Percentiles rank a stretch among this genome's conserved stretches.
Conservation (phyloP, 2,888 invertebrate genomes). For the Neoscelio sp. region DNA sequence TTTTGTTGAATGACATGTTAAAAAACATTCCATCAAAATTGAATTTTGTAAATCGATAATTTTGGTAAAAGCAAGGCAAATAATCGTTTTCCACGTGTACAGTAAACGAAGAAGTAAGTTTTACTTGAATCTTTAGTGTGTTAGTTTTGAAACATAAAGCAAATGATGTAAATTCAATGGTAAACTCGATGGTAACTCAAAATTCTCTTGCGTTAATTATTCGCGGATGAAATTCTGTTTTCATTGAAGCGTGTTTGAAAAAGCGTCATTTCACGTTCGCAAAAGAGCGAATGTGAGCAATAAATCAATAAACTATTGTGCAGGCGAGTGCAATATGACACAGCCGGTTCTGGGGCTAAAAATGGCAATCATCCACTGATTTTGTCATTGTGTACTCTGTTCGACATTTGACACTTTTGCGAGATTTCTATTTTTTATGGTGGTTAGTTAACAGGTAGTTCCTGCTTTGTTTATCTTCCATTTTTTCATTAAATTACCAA, state of each 20-base stretch:
- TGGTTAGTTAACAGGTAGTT: conserved; percentile 17
- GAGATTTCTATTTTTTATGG: conserved; percentile 7
- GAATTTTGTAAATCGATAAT: too few relatives aligned
- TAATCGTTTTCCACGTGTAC: too few relatives aligned
- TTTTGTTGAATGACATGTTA: too few relatives aligned
- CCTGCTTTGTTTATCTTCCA: conserved; percentile 2
- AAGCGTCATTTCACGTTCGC: conserved; percentile 9
- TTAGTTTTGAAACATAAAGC: too few relatives aligned
- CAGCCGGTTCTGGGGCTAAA: conserved; percentile 61
- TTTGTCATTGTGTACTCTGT: conserved; percentile 35
- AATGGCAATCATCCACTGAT: conserved; percentile 46
- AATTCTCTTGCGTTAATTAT: conserved; percentile 10
- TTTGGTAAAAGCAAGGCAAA: too few relatives aligned
- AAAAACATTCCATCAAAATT: too few relatives aligned
- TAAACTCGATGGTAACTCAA: too few relatives aligned
- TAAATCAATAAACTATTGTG: conserved; percentile 64
- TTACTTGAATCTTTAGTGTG: too few relatives aligned
- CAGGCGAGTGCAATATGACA: conserved; percentile 57
- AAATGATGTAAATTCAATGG: too few relatives aligned
- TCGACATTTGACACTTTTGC: conserved; percentile 38
- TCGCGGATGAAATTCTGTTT: conserved; percentile 6
- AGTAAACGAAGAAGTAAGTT: too few relatives aligned
- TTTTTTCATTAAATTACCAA: too few relatives aligned
- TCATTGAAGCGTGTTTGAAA: conserved; percentile 4
- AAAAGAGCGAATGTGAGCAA: conserved; percentile 54